phyloP scores from a whole-genome alignment of 2,888 invertebrate genomes.

The Ptilodon capucinus region DNA sequence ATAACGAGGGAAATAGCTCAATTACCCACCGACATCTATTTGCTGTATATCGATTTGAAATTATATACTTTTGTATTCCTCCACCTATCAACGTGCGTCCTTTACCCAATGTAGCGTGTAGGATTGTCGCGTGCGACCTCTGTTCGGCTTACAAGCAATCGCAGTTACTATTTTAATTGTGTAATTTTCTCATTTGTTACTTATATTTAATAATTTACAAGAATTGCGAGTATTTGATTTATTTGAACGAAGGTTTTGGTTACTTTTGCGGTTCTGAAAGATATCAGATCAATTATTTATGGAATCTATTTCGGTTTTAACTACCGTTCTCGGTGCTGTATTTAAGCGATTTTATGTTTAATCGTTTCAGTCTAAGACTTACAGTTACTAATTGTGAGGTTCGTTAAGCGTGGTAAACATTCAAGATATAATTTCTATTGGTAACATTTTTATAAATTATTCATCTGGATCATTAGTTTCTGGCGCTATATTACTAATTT shows the following conservation, averaged over 20 bases:
- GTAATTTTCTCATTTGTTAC: constrained; percentile 24
- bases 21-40: constrained; percentile 1
- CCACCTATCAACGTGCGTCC: constrained; percentile 21
- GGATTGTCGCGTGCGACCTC: constrained; percentile 28
- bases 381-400: too few relatives aligned
- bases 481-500: too few relatives aligned
- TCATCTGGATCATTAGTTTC: too few relatives aligned
- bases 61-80: constrained; percentile 23
- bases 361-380: too few relatives aligned
- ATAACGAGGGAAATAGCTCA: constrained; percentile 15
- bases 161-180: constrained; percentile 34
- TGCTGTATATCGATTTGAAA: constrained; percentile 20
- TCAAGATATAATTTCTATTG: too few relatives aligned
- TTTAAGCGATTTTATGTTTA: too few relatives aligned
- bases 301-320: not conserved
- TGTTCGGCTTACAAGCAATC: constrained; percentile 30
- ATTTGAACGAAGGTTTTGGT: not conserved
- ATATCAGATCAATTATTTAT: not conserved
- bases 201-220: constrained; percentile 8
- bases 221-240: not conserved
- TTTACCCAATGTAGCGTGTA: constrained; percentile 38
- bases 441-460: too few relatives aligned
- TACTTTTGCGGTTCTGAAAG: not conserved
- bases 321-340: not conserved
- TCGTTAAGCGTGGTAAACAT: too few relatives aligned